Evolutionary conservation across 2,888 invertebrate species (phyloP), one percentile per base, ranked within the genome.

Genomic region (Ligdia adustata): DNA sequence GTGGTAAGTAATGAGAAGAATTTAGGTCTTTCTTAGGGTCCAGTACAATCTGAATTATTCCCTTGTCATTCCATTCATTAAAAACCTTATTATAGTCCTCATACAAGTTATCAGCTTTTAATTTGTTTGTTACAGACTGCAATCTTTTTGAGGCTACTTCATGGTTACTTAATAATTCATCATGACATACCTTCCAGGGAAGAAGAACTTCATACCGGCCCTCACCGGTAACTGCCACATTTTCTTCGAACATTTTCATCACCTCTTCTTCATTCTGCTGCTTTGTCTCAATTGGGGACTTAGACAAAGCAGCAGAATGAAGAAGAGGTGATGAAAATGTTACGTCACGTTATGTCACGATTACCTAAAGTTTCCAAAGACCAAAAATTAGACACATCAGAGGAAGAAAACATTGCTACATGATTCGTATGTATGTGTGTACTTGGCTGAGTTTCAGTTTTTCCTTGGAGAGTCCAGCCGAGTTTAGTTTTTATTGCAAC

Each of bases 191-290:
- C 31, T 40, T 40, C 11, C 9, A 40, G 3, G 31, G 39, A 5
- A 40, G 39, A 2, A 3, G 2, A n/a, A 31, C 31, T 40, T 40
- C 39, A 40, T 40, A 40, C n/a, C 39, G 9, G 18, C 31, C 31
- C 3, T 40, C 12, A 1, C 1, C 13, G 2, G 15, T 29, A 1
- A 22, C 12, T 4, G n/a, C 9, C 3, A 40, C 9, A 5, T 9
- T 40, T 9, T 40, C 29, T 12, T 40, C 20, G 9, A 40, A 40
- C 4, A 9, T 5, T 4, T 0, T 14, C 13, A 40, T 1, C 7
- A 14, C 31, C 5, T 40, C 38, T 6, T 2, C 11, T n/a, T 28
- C 38, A 3, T 16, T 16, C 4, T 38, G 18, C 1, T 9, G 4
- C 9, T 22, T 40, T 5, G 2, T 13, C 6, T 40, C 39, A 4